phyloP scores from a whole-genome alignment of 2,888 invertebrate genomes.

The Oligia fasciuncula region DNA sequence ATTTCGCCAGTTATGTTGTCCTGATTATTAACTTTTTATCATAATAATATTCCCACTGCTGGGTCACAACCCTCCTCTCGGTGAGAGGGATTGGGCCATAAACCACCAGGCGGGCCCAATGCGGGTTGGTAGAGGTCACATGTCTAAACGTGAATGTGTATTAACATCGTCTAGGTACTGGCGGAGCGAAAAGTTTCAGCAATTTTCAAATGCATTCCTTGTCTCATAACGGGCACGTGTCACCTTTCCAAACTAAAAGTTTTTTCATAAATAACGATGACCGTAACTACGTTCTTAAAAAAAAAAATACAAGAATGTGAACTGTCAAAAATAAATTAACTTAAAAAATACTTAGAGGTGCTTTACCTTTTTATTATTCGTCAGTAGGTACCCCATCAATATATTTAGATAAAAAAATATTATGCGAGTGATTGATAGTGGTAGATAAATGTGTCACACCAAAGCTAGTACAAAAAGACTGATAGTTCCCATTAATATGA shows the following conservation, averaged over 20 bases:
- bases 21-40: background rate
- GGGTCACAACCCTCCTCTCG: too few relatives aligned
- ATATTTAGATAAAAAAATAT: background rate
- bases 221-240: background rate
- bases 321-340: background rate
- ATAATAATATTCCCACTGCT: too few relatives aligned
- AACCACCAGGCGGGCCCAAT: too few relatives aligned
- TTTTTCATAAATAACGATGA: background rate
- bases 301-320: too few relatives aligned
- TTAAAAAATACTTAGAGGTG: background rate
- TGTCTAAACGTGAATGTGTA: too few relatives aligned
- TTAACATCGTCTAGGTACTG: background rate
- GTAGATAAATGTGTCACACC: background rate
- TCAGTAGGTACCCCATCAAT: too few relatives aligned
- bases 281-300: background rate
- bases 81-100: too few relatives aligned
- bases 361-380: background rate
- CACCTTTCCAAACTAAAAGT: background rate
- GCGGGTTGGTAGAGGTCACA: too few relatives aligned
- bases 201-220: background rate
- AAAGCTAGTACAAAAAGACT: conserved; percentile 1
- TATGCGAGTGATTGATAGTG: background rate
- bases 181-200: background rate
- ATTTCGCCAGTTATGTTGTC: background rate
- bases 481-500: conserved; percentile 42